These are phyloP conservation scores for Aphis gossypii DNA, from an alignment of 1,140 invertebrate genomes.

Conservation along the genomic window DNA sequence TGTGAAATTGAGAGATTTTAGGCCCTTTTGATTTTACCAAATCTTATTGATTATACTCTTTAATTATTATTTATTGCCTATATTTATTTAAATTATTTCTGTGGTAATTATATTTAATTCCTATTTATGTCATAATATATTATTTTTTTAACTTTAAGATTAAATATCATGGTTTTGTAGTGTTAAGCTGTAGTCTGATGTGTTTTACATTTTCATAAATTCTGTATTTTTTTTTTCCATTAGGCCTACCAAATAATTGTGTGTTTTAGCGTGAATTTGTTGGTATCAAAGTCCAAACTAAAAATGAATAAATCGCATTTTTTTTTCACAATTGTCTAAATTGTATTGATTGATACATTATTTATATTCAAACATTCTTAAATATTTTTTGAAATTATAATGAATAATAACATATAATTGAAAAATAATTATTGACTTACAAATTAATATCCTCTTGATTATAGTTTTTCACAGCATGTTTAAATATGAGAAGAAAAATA, in stretches of 20 bases:
- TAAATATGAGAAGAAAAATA: neutral
- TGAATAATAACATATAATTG: neutral
- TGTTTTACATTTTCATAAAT: slow-evolving; percentile 43
- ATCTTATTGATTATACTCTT: neutral
- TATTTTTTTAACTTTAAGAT: slow-evolving; percentile 40
- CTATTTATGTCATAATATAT: slow-evolving; percentile 38
- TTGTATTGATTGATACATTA: neutral
- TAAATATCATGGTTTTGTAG: slow-evolving; percentile 33
- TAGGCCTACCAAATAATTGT: slow-evolving; percentile 26
- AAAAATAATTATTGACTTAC: slow-evolving; percentile 8
- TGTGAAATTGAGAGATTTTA: neutral
- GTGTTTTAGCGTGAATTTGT: slow-evolving; percentile 18
- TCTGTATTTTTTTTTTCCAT: slow-evolving; percentile 18
- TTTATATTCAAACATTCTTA: slow-evolving; percentile 29
- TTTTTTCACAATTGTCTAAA: slow-evolving; percentile 11
- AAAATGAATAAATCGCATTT: neutral
- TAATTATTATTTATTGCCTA: slow-evolving; percentile 32
- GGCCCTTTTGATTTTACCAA: slow-evolving; percentile 11
- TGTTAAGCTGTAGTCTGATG: slow-evolving; percentile 27
- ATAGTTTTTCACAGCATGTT: neutral
- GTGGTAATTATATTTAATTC: slow-evolving; percentile 45
- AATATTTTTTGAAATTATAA: slow-evolving; percentile 34
- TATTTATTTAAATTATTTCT: slow-evolving; percentile 55
- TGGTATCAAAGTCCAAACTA: neutral
- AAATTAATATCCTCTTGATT: slow-evolving; percentile 12